Conservation (phyloP, 2,888 invertebrate genomes). For the Dynastes grantii region DNA sequence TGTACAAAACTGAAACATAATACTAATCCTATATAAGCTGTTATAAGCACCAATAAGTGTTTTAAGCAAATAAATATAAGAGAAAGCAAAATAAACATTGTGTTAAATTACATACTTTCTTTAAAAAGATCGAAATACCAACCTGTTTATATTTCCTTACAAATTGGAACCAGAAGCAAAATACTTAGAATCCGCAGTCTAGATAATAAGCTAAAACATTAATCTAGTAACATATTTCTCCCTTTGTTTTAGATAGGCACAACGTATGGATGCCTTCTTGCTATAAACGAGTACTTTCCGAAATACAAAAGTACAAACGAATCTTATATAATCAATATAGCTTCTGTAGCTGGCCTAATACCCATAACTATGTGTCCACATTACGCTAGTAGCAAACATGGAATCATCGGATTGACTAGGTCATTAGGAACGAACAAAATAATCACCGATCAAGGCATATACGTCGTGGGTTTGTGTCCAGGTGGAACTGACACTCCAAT, state of each 20-base stretch:
- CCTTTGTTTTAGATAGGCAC: conserved; percentile 16
- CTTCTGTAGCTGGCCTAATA: conserved; percentile 20
- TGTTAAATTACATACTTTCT: too few species aligned
- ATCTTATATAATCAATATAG: conserved; percentile 35
- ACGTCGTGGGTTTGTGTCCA: conserved; percentile 32
- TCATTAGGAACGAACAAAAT: conserved; percentile 23
- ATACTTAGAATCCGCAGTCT: too few species aligned
- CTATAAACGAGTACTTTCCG: conserved; percentile 31
- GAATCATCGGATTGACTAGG: conserved; percentile 33
- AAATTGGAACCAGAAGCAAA: too few species aligned
- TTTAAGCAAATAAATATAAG: too few species aligned
- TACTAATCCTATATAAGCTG: too few species aligned
- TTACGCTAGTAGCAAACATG: conserved; percentile 35
- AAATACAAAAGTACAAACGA: conserved; percentile 32
- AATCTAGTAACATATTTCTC: background rate
- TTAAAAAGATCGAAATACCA: too few species aligned
- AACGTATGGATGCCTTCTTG: conserved; percentile 24
- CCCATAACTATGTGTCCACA: background rate
- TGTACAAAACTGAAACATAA: too few species aligned
- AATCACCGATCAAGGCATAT: conserved; percentile 4
- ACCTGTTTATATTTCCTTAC: too few species aligned
- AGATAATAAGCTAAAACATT: background rate
- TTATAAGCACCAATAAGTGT: too few species aligned
- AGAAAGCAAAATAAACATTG: too few species aligned
- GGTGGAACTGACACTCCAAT: conserved; percentile 20